Conservation (phyloP, 2,888 invertebrate genomes). For the Xanthorhoe designata region DNA sequence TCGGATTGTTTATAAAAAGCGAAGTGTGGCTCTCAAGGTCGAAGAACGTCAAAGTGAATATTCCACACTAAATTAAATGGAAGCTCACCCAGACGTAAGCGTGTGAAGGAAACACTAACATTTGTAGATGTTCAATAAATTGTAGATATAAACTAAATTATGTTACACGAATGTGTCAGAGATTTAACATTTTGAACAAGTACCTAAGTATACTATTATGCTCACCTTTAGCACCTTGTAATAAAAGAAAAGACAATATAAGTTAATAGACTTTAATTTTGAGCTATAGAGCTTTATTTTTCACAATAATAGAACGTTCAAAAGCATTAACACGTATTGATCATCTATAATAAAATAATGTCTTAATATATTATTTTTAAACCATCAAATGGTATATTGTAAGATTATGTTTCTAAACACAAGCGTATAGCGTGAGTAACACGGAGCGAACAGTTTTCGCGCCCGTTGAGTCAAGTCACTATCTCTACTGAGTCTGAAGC, state of each 20-base stretch:
- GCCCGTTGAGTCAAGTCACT: constrained; percentile 63
- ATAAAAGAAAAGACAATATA: neutral
- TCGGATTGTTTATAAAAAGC: constrained; percentile 42
- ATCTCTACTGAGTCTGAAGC: constrained; percentile 63
- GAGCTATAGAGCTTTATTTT: neutral
- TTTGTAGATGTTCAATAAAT: neutral
- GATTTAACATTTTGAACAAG: neutral
- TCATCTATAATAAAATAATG: neutral
- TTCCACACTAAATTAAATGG: constrained; percentile 21
- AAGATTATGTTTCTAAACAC: constrained; percentile 11
- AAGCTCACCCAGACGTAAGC: constrained; percentile 15
- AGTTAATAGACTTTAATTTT: neutral
- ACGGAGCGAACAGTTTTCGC: constrained; percentile 48
- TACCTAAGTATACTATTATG: neutral
- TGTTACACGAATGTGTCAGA: too few species aligned
- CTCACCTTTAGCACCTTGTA: neutral
- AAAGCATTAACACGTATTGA: neutral
- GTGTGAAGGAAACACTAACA: constrained; percentile 11
- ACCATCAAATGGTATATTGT: neutral
- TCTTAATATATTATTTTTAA: neutral
- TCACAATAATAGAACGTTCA: neutral
- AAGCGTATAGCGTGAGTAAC: constrained; percentile 1
- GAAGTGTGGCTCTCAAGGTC: constrained; percentile 43
- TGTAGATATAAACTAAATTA: neutral
- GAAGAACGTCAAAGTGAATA: constrained; percentile 36